Conservation (phyloP, 1,140 invertebrate species). For the Platyscapa corneri region DNA sequence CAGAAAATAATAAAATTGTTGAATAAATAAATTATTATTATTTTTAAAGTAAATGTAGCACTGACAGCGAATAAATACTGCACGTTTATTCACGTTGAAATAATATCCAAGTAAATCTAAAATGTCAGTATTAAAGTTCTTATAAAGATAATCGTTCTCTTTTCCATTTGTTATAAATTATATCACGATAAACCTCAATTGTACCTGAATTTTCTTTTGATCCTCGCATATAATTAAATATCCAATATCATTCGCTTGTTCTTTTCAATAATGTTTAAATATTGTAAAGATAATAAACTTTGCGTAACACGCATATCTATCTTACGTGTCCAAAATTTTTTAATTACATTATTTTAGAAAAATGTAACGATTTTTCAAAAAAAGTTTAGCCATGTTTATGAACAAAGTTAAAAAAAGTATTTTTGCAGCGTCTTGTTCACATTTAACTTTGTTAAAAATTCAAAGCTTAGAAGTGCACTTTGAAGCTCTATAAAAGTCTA, state of each 20-base stretch:
- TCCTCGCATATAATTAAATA: background rate
- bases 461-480: background rate
- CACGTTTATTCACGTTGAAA: background rate
- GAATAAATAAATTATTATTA: background rate
- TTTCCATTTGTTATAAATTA: background rate
- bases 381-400: background rate
- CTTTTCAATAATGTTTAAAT: no score
- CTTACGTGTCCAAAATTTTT: no score
- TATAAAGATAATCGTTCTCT: background rate
- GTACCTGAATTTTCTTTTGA: background rate
- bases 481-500: background rate
- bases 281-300: no score
- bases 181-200: background rate
- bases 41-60: background rate
- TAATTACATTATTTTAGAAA: background rate
- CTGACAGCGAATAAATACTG: background rate
- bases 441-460: conserved; percentile 11
- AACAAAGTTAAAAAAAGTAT: background rate
- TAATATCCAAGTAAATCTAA: background rate
- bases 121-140: background rate
- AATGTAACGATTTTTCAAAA: background rate
- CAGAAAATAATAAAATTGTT: background rate
- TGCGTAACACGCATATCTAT: no score
- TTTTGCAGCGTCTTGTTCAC: background rate
- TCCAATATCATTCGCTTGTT: no score